These are phyloP conservation scores for Musca domestica DNA, from an alignment of 1,140 invertebrate genomes.

Conservation along the genomic window DNA sequence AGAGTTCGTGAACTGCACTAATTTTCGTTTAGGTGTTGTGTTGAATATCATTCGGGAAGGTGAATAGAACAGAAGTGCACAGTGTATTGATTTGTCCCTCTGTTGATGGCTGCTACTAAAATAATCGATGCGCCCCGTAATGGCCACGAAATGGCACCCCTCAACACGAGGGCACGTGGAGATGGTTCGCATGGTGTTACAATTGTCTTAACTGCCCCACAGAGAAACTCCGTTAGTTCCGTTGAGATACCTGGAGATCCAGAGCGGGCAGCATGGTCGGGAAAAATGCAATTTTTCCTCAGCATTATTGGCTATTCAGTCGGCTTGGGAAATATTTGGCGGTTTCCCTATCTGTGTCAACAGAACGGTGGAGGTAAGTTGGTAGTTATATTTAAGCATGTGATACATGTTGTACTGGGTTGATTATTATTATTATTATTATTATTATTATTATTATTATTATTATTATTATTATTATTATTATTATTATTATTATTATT, in stretches of 20 bases:
- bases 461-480: too few species aligned
- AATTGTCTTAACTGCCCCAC: slow-evolving; percentile 60
- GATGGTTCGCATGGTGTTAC: slow-evolving; percentile 63
- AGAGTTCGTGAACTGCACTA: too few species aligned
- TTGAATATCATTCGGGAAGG: too few species aligned
- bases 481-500: too few species aligned
- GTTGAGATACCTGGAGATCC: slow-evolving; percentile 52
- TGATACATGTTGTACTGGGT: too few species aligned
- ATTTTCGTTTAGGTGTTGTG: too few species aligned
- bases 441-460: too few species aligned
- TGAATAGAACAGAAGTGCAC: too few species aligned
- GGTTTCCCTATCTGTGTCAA: slow-evolving; percentile 92
- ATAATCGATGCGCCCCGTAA: slow-evolving; percentile 53
- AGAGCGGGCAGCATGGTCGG: slow-evolving; percentile 74
- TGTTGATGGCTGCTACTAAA: slow-evolving; percentile 53
- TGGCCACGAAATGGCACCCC: slow-evolving; percentile 74
- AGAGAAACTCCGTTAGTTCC: slow-evolving; percentile 58
- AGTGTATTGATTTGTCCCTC: background rate
- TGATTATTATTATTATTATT: too few species aligned
- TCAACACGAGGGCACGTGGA: slow-evolving; percentile 65
- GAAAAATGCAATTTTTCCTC: slow-evolving; percentile 87
- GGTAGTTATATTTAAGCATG: too few species aligned
- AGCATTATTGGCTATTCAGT: slow-evolving; percentile 89
- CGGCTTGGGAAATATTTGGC: slow-evolving; percentile 90
- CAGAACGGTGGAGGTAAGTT: slow-evolving; percentile 91